Percentiles rank a stretch among this genome's conserved stretches.
Conservation (phyloP, 2,888 invertebrate genomes). For the Saturnia japonica region DNA sequence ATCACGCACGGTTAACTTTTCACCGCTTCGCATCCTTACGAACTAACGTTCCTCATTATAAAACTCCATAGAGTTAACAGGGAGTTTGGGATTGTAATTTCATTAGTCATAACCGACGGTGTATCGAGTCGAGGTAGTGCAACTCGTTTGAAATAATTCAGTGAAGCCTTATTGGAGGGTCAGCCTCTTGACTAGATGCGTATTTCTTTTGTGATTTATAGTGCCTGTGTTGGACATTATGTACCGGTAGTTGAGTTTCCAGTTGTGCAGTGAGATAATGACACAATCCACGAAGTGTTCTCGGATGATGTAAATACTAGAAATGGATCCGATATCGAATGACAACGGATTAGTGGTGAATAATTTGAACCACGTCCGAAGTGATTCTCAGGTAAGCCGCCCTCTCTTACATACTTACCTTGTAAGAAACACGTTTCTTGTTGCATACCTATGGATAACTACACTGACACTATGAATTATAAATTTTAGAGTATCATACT, state of each 20-base stretch:
- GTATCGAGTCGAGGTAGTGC: slow-evolving; percentile 59
- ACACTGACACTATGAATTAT: slow-evolving; percentile 63
- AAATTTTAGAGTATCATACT: slow-evolving; percentile 21
- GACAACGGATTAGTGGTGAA: slow-evolving; percentile 78
- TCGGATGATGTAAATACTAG: slow-evolving; percentile 65
- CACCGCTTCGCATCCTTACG: slow-evolving; percentile 79
- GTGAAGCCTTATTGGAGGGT: slow-evolving; percentile 62
- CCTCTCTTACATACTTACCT: slow-evolving; percentile 59
- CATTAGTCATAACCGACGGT: slow-evolving; percentile 61
- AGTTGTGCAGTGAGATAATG: slow-evolving; percentile 49
- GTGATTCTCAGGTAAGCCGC: slow-evolving; percentile 77
- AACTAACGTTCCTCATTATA: slow-evolving; percentile 57
- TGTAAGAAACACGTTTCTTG: slow-evolving; percentile 73
- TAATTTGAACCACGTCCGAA: slow-evolving; percentile 79
- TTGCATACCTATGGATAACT: slow-evolving; percentile 74
- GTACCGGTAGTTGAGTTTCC: slow-evolving; percentile 39
- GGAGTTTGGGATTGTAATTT: slow-evolving; percentile 61
- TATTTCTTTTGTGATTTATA: slow-evolving; percentile 49
- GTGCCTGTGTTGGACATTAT: slow-evolving; percentile 29
- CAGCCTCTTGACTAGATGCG: slow-evolving; percentile 51
- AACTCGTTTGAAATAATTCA: slow-evolving; percentile 56
- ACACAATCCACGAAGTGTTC: slow-evolving; percentile 33
- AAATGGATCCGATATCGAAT: slow-evolving; percentile 75
- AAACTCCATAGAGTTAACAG: slow-evolving; percentile 46
- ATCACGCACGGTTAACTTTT: slow-evolving; percentile 81